phyloP scores from a whole-genome alignment of 2,113 vertebrate genomes.

The Hypanus sabinus region DNA sequence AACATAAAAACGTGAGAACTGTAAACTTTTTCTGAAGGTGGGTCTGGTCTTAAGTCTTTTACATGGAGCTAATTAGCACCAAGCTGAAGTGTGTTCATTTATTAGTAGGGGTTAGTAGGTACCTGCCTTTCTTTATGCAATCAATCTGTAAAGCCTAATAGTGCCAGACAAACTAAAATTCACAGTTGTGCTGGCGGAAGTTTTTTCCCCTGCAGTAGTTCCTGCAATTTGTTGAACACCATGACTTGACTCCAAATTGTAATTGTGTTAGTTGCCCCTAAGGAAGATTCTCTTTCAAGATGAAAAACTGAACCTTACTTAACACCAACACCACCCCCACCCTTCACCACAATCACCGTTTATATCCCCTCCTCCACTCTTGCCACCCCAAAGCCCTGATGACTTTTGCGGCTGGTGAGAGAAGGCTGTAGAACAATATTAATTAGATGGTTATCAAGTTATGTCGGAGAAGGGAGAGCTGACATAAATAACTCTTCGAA shows the following conservation, averaged over 20 bases:
- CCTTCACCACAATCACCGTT: no score
- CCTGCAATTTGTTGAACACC: slow-evolving; percentile 36
- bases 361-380: no score
- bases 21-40: neutral
- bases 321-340: neutral
- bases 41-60: slow-evolving; percentile 12
- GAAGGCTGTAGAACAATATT: neutral
- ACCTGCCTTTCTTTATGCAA: slow-evolving; percentile 26
- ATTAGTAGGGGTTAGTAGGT: slow-evolving; percentile 19
- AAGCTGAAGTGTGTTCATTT: slow-evolving; percentile 30
- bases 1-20: neutral
- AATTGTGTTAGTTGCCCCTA: slow-evolving; percentile 33
- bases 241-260: slow-evolving; percentile 30
- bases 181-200: slow-evolving; percentile 29
- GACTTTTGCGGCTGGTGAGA: neutral
- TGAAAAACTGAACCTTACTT: slow-evolving; percentile 18
- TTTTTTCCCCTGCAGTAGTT: slow-evolving; percentile 31
- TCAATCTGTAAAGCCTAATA: slow-evolving; percentile 28
- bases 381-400: neutral
- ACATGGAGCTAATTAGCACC: slow-evolving; percentile 22
- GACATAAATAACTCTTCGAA: neutral
- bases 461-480: neutral
- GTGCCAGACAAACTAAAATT: slow-evolving; percentile 30
- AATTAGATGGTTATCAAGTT: neutral
- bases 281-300: slow-evolving; percentile 33